Evolutionary conservation across 2,888 invertebrate species (phyloP), one percentile per base, ranked within the genome.

Genomic region (Netelia inedita): DNA sequence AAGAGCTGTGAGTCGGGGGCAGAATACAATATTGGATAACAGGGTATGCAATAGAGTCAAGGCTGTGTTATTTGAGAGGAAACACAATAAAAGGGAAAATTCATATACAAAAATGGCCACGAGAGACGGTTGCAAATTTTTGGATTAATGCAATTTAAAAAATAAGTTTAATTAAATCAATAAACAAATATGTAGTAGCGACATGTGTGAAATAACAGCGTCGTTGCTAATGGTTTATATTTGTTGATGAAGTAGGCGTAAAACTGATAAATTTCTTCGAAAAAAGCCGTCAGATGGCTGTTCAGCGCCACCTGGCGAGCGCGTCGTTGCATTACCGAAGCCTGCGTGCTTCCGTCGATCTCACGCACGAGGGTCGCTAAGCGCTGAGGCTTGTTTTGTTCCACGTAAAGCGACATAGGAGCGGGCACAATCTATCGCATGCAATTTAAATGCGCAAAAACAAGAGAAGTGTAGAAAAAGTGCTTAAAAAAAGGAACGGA

Each of bases 371-470:
- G 66, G 50, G 66, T 66, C 66, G 46, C 28, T 28, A 28, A 28
- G 28, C 28, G 28, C 28, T 28, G 28, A 0, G 3, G 28, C 5
- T 28, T 28, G 28, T 28, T 28, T 28, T 28, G 28, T 28, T 28
- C 28, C 5, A 28, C 28, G 28, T 28, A 28, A 28, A 0, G 28
- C 28, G 5, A 28, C 5, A 28, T 2, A 28, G 3, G 28, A 28
- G 5, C 3, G 63, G 9, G 41, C 50, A 5, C 10, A 50, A 28
- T 9, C 53, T 14, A 50, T 73, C 61, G 1, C 63, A 55, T 75
- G 75, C 41, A 75, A 75, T 65, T 75, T 75, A 41, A 21, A 41
- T 55, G 55, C 16, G 41, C 10, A 75, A 65, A 65, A 65, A 23
- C 8, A 41, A n/a, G n/a, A 55, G 35, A 11, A 23, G 14, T 21